Evolutionary conservation across 2,888 invertebrate genomes (phyloP).

Genomic region (Cremastinae sp.): DNA sequence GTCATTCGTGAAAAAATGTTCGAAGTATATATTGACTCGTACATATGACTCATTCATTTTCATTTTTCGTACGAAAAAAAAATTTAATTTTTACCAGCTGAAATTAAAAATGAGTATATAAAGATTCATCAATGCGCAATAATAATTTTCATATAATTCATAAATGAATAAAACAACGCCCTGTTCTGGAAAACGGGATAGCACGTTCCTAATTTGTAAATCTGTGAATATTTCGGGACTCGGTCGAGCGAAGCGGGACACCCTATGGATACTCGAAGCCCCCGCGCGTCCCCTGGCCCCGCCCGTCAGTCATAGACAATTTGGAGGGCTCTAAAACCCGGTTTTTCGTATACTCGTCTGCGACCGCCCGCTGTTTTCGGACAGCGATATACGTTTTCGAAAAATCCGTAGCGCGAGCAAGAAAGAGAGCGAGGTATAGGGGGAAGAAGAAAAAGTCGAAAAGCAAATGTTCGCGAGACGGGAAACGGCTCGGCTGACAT

Average conservation of each 20-base stretch:
- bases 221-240: no score
- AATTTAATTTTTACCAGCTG: no score
- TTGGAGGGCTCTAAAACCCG: conserved; percentile 36
- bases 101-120: no score
- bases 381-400: conserved; percentile 17
- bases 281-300: conserved; percentile 5
- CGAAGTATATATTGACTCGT: no score
- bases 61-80: no score
- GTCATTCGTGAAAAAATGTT: no score
- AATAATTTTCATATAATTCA: no score
- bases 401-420: conserved; percentile 50
- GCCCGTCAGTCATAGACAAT: not conserved
- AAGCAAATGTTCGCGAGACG: conserved; percentile 36
- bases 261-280: conserved; percentile 32
- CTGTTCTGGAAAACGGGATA: no score
- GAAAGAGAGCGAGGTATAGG: not conserved
- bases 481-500: conserved; percentile 19
- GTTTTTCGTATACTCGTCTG: conserved; percentile 44
- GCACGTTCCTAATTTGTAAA: no score
- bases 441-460: conserved; percentile 1
- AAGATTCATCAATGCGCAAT: no score
- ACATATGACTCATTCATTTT: no score
- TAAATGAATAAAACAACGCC: no score
- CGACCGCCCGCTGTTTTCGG: conserved; percentile 54
- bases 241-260: not conserved